Evolutionary conservation across 2,113 vertebrate genomes (phyloP), one percentile per base, ranked within the genome.

Genomic region (Cheilinus undulatus): DNA sequence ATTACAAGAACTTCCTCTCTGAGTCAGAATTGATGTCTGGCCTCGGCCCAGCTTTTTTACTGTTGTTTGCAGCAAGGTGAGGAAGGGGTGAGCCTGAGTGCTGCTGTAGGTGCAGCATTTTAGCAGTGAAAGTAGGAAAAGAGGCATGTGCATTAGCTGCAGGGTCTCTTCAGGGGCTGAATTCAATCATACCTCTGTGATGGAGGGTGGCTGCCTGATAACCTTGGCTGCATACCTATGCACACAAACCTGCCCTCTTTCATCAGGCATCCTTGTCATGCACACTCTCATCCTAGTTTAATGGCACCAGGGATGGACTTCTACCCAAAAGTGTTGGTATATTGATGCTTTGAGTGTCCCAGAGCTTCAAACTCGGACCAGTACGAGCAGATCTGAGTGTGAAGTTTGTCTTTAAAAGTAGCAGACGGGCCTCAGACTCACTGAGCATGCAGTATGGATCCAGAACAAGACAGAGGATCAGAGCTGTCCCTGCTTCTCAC

Each of bases 1-100:
- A 86, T 86, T 71, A 80, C 62, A 51, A 50, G 26, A 23, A 73
- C 76, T 74, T 78, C 79, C 76, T 83, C 58, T 58, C 14, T 7
- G 2, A 74, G 59, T 20, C 38, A 26, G 24, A 51, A 59, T 43
- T n/a, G 69, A 72, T 66, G 65, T 27, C 28, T 80, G 52, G 74
- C 51, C 45, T 71, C 28, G 3, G 52, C 63, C 0, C 1, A 48
- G 71, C 50, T 60, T 70, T 14, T 26, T 59, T 45, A 20, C 20
- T 26, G 52, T 56, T 22, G 10, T 12, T 34, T 38, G 53, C 38
- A 34, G 71, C 26, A 36, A 46, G 43, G 72, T 40, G 34, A 1
- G n/a, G 14, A 12, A 0, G 12, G 36, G 13, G 15, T 3, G n/a
- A 32, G 34, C 6, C 43, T 1, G 36, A 51, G 66, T 19, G 50